Conservation (phyloP, 2,888 invertebrate genomes). For the Sarcophaga variegata region DNA sequence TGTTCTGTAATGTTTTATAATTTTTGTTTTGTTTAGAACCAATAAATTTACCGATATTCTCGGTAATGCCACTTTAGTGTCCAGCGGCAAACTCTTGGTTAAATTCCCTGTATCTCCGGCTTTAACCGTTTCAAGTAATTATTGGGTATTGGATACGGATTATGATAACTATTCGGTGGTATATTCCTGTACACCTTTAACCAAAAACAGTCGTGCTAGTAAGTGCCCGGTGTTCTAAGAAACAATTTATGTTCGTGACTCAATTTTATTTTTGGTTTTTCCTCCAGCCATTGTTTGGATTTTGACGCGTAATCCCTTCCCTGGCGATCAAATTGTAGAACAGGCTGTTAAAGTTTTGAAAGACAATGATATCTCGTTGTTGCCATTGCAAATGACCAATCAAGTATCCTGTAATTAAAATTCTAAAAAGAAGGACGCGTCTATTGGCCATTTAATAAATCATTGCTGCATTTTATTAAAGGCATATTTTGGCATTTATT, state of each 20-base stretch:
- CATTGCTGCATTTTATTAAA: too few relatives aligned
- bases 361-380: conserved; percentile 60
- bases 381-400: conserved; percentile 63
- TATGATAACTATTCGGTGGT: conserved; percentile 84
- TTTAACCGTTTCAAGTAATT: conserved; percentile 72
- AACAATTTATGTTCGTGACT: not conserved
- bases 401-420: conserved; percentile 63
- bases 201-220: conserved; percentile 60
- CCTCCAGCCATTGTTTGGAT: conserved; percentile 71
- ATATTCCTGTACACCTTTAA: conserved; percentile 82
- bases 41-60: conserved; percentile 47
- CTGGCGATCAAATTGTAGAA: conserved; percentile 51
- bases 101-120: conserved; percentile 65
- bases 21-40: conserved; percentile 38
- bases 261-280: conserved; percentile 47
- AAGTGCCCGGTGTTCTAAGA: conserved; percentile 30
- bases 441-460: too few relatives aligned
- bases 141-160: conserved; percentile 85
- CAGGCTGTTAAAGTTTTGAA: conserved; percentile 62
- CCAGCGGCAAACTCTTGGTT: conserved; percentile 68
- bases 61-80: conserved; percentile 65
- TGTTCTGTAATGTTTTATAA: not conserved
- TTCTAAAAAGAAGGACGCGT: not conserved
- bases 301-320: conserved; percentile 70
- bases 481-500: too few relatives aligned